Evolutionary conservation across 2,888 invertebrate species (phyloP).

Genomic region (Selenia dentaria): DNA sequence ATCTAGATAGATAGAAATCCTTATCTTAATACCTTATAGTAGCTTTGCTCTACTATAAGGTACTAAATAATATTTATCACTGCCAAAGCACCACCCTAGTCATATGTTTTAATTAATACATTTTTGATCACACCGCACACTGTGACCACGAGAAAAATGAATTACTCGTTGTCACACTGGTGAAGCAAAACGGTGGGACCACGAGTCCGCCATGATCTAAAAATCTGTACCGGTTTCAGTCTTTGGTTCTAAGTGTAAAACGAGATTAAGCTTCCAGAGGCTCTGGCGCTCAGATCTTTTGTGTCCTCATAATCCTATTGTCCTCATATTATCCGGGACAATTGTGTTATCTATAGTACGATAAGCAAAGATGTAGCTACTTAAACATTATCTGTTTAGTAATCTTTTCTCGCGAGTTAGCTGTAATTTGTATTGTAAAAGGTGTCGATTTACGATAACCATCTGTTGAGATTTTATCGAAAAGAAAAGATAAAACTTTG

Average conservation of each 20-base stretch:
- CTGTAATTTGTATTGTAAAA: conserved; percentile 26
- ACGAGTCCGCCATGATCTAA: too few relatives aligned
- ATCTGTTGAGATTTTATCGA: conserved; percentile 8
- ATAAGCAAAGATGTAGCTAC: conserved; percentile 31
- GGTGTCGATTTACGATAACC: conserved; percentile 30
- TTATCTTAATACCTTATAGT: too few relatives aligned
- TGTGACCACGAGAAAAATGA: too few relatives aligned
- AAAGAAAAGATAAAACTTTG: conserved; percentile 1
- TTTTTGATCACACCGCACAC: too few relatives aligned
- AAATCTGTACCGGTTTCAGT: too few relatives aligned
- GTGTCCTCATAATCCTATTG: conserved; percentile 71
- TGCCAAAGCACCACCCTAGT: too few relatives aligned
- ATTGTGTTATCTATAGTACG: conserved; percentile 23
- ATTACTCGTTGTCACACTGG: too few relatives aligned
- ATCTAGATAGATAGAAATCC: too few relatives aligned
- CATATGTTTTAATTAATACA: too few relatives aligned
- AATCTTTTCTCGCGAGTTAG: conserved; percentile 26
- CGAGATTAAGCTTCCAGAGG: conserved; percentile 62
- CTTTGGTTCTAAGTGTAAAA: conserved; percentile 30
- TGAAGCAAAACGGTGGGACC: too few relatives aligned
- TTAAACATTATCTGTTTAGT: conserved; percentile 32
- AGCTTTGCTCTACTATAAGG: too few relatives aligned
- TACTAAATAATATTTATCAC: too few relatives aligned
- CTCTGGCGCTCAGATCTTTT: conserved; percentile 55
- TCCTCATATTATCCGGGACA: conserved; percentile 43